phyloP scores from a whole-genome alignment of 2,888 invertebrate genomes.

The Rhagium mordax region DNA sequence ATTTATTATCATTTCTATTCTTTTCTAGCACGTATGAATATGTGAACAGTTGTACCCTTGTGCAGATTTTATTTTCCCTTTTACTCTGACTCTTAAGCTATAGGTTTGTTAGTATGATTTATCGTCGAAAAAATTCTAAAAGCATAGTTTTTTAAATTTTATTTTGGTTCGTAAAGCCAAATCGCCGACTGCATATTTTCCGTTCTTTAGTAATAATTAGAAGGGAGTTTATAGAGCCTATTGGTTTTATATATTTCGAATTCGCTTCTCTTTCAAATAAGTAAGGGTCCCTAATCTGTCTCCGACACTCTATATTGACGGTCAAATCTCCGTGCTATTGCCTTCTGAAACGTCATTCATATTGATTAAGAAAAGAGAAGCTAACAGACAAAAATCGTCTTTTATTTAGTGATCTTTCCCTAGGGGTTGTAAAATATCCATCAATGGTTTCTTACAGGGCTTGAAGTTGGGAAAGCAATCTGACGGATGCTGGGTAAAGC shows the following conservation, averaged over 20 bases:
- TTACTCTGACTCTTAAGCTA: too few species aligned
- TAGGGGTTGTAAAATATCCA: constrained; percentile 20
- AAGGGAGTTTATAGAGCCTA: neutral
- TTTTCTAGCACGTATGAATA: too few species aligned
- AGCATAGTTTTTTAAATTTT: too few species aligned
- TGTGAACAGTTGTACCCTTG: too few species aligned
- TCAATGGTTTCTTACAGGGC: neutral
- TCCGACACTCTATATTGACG: neutral
- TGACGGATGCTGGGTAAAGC: constrained; percentile 7
- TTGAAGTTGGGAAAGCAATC: constrained; percentile 17
- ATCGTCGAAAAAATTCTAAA: too few species aligned
- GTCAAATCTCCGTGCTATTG: neutral
- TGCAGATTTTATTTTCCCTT: too few species aligned
- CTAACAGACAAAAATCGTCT: neutral
- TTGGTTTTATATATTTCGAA: neutral
- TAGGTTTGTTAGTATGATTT: too few species aligned
- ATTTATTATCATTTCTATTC: too few species aligned
- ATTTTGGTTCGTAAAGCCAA: too few species aligned
- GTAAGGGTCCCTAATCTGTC: neutral
- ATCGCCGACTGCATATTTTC: too few species aligned
- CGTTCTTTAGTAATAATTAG: too few species aligned
- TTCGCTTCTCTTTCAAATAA: neutral
- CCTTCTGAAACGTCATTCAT: neutral
- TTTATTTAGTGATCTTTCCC: constrained; percentile 8
- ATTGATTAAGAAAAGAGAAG: constrained; percentile 2